A percentile compares a stretch with the other conserved stretches of the same genome.
These are phyloP conservation scores for Ceratosolen fusciceps DNA, from an alignment of 1,140 invertebrate genomes.

Conservation along the genomic window DNA sequence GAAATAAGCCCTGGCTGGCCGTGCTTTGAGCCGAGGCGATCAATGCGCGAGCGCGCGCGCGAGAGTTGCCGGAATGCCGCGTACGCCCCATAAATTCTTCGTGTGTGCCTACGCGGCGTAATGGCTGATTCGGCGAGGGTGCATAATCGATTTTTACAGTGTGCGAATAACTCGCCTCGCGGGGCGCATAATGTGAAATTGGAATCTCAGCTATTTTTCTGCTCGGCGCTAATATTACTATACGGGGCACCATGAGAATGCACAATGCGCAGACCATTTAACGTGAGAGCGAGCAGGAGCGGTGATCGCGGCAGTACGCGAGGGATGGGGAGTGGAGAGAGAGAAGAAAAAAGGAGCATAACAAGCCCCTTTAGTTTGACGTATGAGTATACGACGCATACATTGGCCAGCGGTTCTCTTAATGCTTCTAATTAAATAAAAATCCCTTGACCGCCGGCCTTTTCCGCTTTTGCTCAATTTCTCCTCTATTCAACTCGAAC, in stretches of 20 bases:
- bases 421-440: constrained; percentile 5
- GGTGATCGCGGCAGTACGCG: too few species aligned
- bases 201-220: constrained; percentile 42
- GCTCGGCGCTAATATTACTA: constrained; percentile 29
- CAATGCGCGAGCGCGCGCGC: constrained; percentile 5
- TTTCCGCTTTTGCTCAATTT: neutral
- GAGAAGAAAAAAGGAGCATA: neutral
- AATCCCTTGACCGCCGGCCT: neutral
- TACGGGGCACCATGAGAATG: neutral
- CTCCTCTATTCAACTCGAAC: neutral
- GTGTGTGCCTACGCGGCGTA: constrained; percentile 11
- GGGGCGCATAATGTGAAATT: constrained; percentile 38
- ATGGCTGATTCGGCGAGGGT: constrained; percentile 39
- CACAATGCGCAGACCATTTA: neutral
- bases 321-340: neutral
- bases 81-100: constrained; percentile 44
- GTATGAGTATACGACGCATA: neutral
- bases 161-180: constrained; percentile 19
- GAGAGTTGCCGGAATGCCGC: constrained; percentile 23
- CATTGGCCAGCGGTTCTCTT: neutral
- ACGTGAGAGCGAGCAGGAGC: neutral
- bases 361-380: neutral
- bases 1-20: constrained; percentile 4
- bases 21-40: constrained; percentile 17
- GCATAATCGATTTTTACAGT: constrained; percentile 46